Evolutionary conservation across 2,888 invertebrate genomes (phyloP).

Genomic region (Rhamnusium bicolor): DNA sequence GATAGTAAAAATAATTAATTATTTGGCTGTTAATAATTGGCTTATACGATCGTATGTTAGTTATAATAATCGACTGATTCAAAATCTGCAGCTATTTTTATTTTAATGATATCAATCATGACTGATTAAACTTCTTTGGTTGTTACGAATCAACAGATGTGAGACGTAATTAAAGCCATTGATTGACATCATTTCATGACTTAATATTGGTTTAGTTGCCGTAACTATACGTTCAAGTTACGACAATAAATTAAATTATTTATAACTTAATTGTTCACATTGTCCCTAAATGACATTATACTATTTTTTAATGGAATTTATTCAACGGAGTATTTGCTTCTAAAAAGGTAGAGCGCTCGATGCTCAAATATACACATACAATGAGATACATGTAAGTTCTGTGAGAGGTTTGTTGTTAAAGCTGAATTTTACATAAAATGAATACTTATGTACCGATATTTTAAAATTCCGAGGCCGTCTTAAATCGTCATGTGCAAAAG

Average conservation of each 20-base stretch:
- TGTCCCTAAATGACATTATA: neutral
- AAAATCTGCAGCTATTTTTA: slow-evolving; percentile 23
- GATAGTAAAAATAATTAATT: slow-evolving; percentile 26
- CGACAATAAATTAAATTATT: slow-evolving; percentile 54
- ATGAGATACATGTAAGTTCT: too few relatives aligned
- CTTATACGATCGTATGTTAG: neutral
- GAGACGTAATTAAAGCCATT: slow-evolving; percentile 61
- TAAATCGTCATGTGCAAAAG: too few relatives aligned
- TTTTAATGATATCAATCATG: slow-evolving; percentile 32
- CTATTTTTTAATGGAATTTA: too few relatives aligned
- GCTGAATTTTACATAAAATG: too few relatives aligned
- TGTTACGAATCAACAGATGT: slow-evolving; percentile 39
- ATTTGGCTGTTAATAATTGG: slow-evolving; percentile 20
- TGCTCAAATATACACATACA: too few relatives aligned
- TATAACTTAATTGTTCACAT: slow-evolving; percentile 2
- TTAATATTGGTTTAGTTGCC: slow-evolving; percentile 59
- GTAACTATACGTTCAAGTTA: slow-evolving; percentile 55
- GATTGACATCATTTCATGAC: slow-evolving; percentile 61
- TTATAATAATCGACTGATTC: slow-evolving; percentile 8
- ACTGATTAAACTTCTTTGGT: slow-evolving; percentile 22
- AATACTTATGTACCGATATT: too few relatives aligned
- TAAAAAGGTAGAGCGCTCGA: too few relatives aligned
- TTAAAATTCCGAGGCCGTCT: too few relatives aligned
- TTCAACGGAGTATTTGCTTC: too few relatives aligned
- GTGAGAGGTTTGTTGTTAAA: too few relatives aligned